Conservation (phyloP, 1,140 invertebrate genomes). For the Lanistes nyassanus region DNA sequence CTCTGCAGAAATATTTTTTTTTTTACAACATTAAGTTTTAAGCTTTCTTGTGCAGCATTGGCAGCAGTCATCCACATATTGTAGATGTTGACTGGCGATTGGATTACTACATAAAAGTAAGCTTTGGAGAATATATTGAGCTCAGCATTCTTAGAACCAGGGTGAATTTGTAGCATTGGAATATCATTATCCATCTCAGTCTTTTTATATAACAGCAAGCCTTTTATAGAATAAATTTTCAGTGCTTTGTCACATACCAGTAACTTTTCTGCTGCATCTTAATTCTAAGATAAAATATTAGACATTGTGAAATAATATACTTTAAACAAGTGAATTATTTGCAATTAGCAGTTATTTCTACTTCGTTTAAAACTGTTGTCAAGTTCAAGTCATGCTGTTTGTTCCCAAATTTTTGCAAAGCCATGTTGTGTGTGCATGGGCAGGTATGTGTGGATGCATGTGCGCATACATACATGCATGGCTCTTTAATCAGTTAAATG, state of each 20-base stretch:
- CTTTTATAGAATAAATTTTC: too few species aligned
- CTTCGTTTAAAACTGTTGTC: too few species aligned
- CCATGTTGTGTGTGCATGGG: background rate
- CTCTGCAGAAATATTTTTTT: background rate
- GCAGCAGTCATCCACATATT: slow-evolving; percentile 55
- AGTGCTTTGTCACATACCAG: too few species aligned
- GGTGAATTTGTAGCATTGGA: too few species aligned
- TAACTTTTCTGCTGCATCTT: too few species aligned
- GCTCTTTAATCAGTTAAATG: slow-evolving; percentile 9
- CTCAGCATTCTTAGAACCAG: too few species aligned
- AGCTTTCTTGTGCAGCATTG: slow-evolving; percentile 46
- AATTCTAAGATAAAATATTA: too few species aligned
- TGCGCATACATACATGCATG: background rate
- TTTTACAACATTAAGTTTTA: background rate
- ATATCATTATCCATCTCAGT: background rate
- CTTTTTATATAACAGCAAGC: background rate
- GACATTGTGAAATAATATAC: too few species aligned
- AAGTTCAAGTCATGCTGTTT: too few species aligned
- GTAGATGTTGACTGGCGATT: slow-evolving; percentile 64
- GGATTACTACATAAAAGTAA: slow-evolving; percentile 63
- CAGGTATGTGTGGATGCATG: background rate
- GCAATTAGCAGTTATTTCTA: too few species aligned
- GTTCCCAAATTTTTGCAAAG: too few species aligned
- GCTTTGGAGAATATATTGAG: background rate
- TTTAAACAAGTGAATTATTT: too few species aligned